These are phyloP conservation scores for Zelleria hepariella DNA, from an alignment of 2,888 invertebrate species.

Conservation along the genomic window DNA sequence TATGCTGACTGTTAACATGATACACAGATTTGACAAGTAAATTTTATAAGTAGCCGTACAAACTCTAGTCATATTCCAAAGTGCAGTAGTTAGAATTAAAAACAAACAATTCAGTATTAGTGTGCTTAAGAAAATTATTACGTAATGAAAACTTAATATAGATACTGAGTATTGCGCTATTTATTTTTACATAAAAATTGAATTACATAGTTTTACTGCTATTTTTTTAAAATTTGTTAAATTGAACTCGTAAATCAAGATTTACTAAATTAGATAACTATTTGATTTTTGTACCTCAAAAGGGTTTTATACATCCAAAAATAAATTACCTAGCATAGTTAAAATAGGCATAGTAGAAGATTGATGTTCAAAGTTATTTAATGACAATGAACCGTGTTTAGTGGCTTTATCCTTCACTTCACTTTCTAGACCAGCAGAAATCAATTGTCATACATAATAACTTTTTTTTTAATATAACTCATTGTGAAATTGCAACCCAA, in stretches of 20 bases:
- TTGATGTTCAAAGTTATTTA: not conserved
- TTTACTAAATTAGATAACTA: not conserved
- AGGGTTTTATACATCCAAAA: not conserved
- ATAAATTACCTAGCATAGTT: not conserved
- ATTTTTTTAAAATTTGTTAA: too few relatives aligned
- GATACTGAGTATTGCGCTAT: not conserved
- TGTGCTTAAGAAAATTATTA: not conserved
- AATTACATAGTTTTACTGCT: too few relatives aligned
- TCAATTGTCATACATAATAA: too few relatives aligned
- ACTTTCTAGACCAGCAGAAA: too few relatives aligned
- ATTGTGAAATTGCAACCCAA: too few relatives aligned
- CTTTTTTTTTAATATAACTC: too few relatives aligned
- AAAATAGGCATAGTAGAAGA: not conserved
- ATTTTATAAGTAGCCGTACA: not conserved
- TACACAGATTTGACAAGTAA: not conserved
- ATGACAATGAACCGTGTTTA: conserved; percentile 24
- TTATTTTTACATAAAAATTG: not conserved
- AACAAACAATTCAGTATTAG: not conserved
- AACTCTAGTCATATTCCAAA: not conserved
- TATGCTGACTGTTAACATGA: too few relatives aligned
- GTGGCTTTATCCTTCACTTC: too few relatives aligned
- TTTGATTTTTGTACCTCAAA: not conserved
- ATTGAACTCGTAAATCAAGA: too few relatives aligned
- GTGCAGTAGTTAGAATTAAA: not conserved
- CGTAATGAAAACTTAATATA: not conserved